Percentiles rank a stretch among this genome's conserved stretches.
These are phyloP conservation scores for Euzophera pinguis DNA, from an alignment of 2,888 invertebrate genomes.

Conservation along the genomic window DNA sequence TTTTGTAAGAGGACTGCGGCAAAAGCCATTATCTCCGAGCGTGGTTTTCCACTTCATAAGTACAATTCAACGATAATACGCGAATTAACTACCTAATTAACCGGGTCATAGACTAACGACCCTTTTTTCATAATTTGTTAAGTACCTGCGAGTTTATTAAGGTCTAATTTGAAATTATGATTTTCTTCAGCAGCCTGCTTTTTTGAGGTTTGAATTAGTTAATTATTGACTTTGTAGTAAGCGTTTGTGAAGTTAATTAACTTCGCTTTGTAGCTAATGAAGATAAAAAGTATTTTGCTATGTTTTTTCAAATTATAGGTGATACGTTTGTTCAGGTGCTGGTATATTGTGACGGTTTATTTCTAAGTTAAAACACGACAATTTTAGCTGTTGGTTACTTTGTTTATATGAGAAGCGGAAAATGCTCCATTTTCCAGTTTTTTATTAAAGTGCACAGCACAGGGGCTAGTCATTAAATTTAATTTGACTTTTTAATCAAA, in stretches of 20 bases:
- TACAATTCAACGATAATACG: constrained; percentile 28
- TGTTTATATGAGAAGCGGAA: too few species aligned
- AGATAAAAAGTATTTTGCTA: too few species aligned
- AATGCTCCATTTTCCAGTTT: too few species aligned
- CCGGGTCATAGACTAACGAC: constrained; percentile 23
- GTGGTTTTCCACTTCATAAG: constrained; percentile 13
- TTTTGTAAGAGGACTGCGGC: background rate
- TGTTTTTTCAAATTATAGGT: too few species aligned
- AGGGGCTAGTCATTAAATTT: too few species aligned
- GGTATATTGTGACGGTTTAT: too few species aligned
- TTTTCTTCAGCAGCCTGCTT: background rate
- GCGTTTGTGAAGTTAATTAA: background rate
- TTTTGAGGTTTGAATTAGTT: background rate
- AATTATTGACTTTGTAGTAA: background rate
- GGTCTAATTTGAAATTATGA: constrained; percentile 12
- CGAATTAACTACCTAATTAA: constrained; percentile 41
- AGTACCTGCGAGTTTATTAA: constrained; percentile 11
- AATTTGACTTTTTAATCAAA: too few species aligned
- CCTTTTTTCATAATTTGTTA: constrained; percentile 15
- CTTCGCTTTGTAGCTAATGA: too few species aligned
- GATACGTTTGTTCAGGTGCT: too few species aligned
- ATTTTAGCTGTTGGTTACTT: too few species aligned
- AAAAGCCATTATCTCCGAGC: background rate
- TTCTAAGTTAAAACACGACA: too few species aligned
- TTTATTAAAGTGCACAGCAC: too few species aligned